These are phyloP conservation scores for Noctilio leporinus DNA, from an alignment of 2,113 vertebrate species.

Conservation along the genomic window DNA sequence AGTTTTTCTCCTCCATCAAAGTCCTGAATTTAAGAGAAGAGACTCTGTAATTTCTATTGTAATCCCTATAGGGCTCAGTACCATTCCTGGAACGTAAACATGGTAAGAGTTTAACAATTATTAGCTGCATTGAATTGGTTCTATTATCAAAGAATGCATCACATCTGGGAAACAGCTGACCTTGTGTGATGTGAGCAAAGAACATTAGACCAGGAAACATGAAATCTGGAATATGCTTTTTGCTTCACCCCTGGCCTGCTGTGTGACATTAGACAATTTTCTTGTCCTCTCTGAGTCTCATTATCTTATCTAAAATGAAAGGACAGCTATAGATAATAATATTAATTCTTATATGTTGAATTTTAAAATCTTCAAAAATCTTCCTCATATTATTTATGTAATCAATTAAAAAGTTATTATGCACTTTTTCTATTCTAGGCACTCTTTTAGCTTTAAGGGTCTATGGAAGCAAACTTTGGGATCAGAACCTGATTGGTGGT, in stretches of 20 bases:
- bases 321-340: not conserved
- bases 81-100: not conserved
- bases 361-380: not conserved
- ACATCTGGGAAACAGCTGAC: not conserved
- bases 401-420: not conserved
- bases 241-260: not conserved
- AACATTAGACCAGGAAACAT: not conserved
- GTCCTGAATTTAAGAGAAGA: not conserved
- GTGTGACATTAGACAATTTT: not conserved
- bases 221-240: not conserved
- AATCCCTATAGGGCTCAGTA: not conserved
- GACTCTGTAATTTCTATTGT: not conserved
- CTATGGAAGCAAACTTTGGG: not conserved
- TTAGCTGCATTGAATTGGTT: not conserved
- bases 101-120: not conserved
- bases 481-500: not conserved
- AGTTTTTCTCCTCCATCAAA: not conserved
- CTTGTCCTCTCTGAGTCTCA: not conserved
- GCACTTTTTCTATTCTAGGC: not conserved
- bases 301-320: not conserved
- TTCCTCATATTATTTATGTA: not conserved
- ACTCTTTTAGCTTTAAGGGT: not conserved
- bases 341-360: not conserved
- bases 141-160: not conserved
- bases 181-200: not conserved